phyloP scores from a whole-genome alignment of 1,140 invertebrate species.

The Arctopsyche grandis region DNA sequence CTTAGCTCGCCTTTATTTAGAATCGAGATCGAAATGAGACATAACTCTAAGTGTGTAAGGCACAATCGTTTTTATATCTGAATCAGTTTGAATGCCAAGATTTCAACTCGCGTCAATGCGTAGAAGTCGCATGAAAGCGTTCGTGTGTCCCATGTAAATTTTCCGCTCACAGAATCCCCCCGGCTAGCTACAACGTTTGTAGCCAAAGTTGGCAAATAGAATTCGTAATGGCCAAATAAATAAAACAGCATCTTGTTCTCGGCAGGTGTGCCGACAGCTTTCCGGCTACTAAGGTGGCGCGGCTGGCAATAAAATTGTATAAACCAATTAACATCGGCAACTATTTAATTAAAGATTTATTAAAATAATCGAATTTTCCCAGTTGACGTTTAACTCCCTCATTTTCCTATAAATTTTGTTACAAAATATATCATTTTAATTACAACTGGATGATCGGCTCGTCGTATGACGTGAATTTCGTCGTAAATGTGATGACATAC shows the following conservation, averaged over 20 bases:
- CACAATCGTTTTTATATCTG: too few relatives aligned
- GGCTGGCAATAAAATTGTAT: neutral
- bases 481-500: too few relatives aligned
- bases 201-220: conserved; percentile 5
- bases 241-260: conserved; percentile 2
- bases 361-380: neutral
- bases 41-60: too few relatives aligned
- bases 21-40: too few relatives aligned
- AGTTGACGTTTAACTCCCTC: too few relatives aligned
- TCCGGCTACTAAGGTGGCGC: neutral
- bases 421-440: too few relatives aligned
- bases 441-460: too few relatives aligned
- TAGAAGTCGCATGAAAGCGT: neutral
- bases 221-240: conserved; percentile 21
- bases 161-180: neutral
- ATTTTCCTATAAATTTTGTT: too few relatives aligned
- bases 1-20: too few relatives aligned
- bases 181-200: neutral
- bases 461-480: too few relatives aligned
- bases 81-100: neutral
- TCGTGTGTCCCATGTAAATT: conserved; percentile 17
- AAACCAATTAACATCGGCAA: neutral
- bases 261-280: neutral
- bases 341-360: neutral
- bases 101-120: neutral